These are phyloP conservation scores for Phocoena sinus DNA, from an alignment of 2,113 vertebrate genomes.

Conservation along the genomic window DNA sequence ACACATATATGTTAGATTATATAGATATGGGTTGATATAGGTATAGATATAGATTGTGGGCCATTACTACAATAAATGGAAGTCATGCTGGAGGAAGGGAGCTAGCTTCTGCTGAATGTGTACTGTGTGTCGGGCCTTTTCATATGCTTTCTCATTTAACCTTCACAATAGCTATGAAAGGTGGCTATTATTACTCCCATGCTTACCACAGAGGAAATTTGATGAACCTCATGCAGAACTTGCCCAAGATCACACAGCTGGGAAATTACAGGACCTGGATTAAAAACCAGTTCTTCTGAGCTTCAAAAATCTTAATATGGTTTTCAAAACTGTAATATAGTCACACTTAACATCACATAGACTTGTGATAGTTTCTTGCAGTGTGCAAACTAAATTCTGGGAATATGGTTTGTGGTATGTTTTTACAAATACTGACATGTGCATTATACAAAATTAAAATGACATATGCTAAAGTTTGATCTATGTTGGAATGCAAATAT, in stretches of 20 bases:
- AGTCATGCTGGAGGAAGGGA: neutral
- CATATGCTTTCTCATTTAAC: neutral
- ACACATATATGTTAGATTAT: neutral
- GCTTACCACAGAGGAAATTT: neutral
- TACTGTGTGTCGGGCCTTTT: neutral
- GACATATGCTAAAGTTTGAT: constrained; percentile 1
- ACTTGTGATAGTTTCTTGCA: neutral
- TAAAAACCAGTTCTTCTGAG: neutral
- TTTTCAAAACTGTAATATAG: neutral
- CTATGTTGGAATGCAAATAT: neutral
- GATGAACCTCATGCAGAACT: neutral
- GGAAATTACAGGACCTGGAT: neutral
- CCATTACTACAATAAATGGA: neutral
- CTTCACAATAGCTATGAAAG: neutral
- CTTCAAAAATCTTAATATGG: neutral
- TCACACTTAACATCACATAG: neutral
- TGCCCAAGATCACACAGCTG: neutral
- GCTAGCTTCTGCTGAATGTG: neutral
- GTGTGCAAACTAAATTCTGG: neutral
- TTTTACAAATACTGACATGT: neutral
- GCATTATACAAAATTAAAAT: constrained; percentile 12
- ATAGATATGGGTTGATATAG: neutral
- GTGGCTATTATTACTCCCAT: neutral
- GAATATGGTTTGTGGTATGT: neutral
- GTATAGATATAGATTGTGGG: neutral